Evolutionary conservation across 2,113 vertebrate genomes (phyloP).

Genomic region (Nannospalax galili): DNA sequence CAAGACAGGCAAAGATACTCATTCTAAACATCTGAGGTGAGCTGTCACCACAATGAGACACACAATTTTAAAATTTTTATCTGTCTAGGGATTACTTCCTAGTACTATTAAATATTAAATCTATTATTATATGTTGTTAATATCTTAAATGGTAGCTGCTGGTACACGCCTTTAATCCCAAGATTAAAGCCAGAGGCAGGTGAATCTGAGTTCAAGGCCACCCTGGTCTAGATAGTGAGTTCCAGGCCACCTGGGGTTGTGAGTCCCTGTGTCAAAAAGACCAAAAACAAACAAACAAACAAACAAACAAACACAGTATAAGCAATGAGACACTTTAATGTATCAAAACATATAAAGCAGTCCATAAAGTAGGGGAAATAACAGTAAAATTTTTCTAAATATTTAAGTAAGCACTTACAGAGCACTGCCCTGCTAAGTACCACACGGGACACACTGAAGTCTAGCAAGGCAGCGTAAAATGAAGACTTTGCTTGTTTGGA

Average conservation of each 20-base stretch:
- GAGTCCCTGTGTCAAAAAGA: too few relatives aligned
- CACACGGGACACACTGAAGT: background rate
- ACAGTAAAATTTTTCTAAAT: background rate
- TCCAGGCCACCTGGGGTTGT: too few relatives aligned
- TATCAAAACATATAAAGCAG: slow-evolving; percentile 1
- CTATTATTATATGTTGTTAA: background rate
- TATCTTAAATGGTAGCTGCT: background rate
- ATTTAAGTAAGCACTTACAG: background rate
- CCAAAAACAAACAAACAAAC: too few relatives aligned
- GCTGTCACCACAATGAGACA: background rate
- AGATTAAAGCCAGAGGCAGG: too few relatives aligned
- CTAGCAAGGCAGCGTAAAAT: background rate
- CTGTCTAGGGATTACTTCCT: background rate
- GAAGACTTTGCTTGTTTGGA: background rate
- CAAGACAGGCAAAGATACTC: background rate
- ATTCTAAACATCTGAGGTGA: slow-evolving; percentile 23
- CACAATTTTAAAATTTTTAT: slow-evolving; percentile 10
- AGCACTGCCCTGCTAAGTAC: background rate
- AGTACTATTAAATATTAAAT: slow-evolving; percentile 40
- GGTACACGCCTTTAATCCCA: too few relatives aligned
- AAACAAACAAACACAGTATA: background rate
- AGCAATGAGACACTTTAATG: slow-evolving; percentile 24
- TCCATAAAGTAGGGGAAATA: background rate
- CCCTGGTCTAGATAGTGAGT: too few relatives aligned
- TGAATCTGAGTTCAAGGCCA: too few relatives aligned